phyloP scores from a whole-genome alignment of 2,113 vertebrate genomes.

The Laticauda colubrina region DNA sequence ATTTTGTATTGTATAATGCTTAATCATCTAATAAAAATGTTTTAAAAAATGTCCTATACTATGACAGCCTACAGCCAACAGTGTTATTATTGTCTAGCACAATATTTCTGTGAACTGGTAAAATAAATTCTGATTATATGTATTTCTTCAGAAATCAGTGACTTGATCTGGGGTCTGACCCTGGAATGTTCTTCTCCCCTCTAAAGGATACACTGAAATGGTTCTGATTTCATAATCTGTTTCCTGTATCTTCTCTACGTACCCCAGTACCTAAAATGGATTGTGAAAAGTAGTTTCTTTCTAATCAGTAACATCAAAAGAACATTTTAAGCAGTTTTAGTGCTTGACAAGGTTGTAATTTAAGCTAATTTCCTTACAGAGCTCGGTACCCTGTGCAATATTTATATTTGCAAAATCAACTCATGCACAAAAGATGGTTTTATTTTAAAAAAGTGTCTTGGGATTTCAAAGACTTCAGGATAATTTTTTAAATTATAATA shows the following conservation, averaged over 20 bases:
- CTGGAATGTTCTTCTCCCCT: conserved; percentile 8
- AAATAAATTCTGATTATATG: not conserved
- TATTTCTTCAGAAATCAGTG: not conserved
- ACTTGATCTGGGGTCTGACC: not conserved
- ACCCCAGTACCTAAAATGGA: conserved; percentile 1
- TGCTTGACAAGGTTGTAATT: conserved; percentile 23
- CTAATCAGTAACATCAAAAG: conserved; percentile 31
- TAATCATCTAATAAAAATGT: too few species aligned
- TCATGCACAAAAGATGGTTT: not conserved
- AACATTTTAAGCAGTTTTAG: conserved; percentile 19
- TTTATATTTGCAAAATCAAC: conserved; percentile 26
- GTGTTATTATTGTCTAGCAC: not conserved
- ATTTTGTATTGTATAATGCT: too few species aligned
- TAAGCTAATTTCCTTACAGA: conserved; percentile 31
- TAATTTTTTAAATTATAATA: not conserved
- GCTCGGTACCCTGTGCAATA: conserved; percentile 15
- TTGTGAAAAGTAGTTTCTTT: conserved; percentile 18
- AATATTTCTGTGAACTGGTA: not conserved
- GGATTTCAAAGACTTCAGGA: not conserved
- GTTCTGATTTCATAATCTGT: conserved; percentile 12
- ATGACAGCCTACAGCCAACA: not conserved
- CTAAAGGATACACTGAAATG: not conserved
- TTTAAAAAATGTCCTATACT: not conserved
- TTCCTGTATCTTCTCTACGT: conserved; percentile 15
- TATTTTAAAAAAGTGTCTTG: conserved; percentile 7